Evolutionary conservation across 2,113 vertebrate genomes (phyloP).

Genomic region (Pangasianodon gigas): DNA sequence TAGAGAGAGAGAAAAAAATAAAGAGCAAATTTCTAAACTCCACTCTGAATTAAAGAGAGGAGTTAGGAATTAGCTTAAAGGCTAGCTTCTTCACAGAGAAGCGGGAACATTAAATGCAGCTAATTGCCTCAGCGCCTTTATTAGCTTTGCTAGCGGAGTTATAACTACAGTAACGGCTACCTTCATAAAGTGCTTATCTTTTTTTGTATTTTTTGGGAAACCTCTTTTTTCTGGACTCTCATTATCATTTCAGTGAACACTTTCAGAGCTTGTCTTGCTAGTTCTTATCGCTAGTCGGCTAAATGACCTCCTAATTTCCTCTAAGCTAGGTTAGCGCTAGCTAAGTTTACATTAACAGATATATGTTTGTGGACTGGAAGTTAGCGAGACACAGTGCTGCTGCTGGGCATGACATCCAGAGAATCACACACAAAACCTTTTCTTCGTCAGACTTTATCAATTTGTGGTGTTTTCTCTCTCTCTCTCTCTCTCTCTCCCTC

Average conservation of each 20-base stretch:
- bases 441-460: not conserved
- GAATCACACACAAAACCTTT: not conserved
- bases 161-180: no score
- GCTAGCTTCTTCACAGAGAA: not conserved
- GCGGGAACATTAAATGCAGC: constrained; percentile 11
- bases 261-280: not conserved
- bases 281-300: not conserved
- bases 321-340: no score
- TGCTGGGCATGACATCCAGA: not conserved
- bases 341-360: not conserved
- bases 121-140: not conserved
- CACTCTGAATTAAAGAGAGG: not conserved
- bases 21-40: not conserved
- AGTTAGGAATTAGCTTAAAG: not conserved
- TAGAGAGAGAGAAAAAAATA: not conserved
- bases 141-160: not conserved
- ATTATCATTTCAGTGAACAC: not conserved
- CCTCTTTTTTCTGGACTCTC: not conserved
- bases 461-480: not conserved
- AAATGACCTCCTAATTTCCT: not conserved
- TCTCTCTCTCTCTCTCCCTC: not conserved
- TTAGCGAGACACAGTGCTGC: not conserved
- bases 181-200: not conserved
- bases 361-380: not conserved
- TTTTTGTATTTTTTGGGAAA: not conserved